phyloP scores from a whole-genome alignment of 2,888 invertebrate genomes.

The Ectemnius continuus region DNA sequence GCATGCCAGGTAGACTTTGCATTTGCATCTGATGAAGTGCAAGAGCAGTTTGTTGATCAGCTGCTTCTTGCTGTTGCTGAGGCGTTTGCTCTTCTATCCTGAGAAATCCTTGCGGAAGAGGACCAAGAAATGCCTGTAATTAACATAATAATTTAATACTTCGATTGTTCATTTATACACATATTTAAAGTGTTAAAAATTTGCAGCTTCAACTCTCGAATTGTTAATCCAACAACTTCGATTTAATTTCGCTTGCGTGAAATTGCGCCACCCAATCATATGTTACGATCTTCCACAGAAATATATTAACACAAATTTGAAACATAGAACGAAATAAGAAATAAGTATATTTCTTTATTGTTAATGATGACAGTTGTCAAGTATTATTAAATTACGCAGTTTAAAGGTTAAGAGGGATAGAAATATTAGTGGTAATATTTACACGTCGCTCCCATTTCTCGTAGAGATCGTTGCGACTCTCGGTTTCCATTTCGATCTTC shows the following conservation, averaged over 20 bases:
- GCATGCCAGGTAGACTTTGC: constrained; percentile 79
- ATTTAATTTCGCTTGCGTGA: no score
- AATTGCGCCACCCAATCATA: no score
- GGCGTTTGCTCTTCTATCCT: constrained; percentile 80
- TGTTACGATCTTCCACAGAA: not conserved
- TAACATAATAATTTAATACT: not conserved
- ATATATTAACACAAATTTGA: not conserved
- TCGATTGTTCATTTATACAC: no score
- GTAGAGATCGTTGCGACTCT: constrained; percentile 62
- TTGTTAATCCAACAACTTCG: no score
- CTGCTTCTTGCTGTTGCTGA: constrained; percentile 85
- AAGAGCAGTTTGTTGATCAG: constrained; percentile 88
- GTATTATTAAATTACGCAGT: not conserved
- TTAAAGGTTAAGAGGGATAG: not conserved
- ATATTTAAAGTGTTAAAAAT: no score
- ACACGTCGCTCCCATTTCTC: constrained; percentile 73
- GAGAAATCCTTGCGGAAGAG: constrained; percentile 88
- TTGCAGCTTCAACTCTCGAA: no score
- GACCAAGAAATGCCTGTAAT: constrained; percentile 86
- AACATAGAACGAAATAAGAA: no score
- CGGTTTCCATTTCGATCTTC: constrained; percentile 60
- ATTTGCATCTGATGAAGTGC: constrained; percentile 84
- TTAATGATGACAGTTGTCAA: not conserved
- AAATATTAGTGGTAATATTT: constrained; percentile 16
- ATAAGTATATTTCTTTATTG: no score